phyloP scores from a whole-genome alignment of 37 sponge, comb jelly and placozoan species.

The Bolinopsis microptera region DNA sequence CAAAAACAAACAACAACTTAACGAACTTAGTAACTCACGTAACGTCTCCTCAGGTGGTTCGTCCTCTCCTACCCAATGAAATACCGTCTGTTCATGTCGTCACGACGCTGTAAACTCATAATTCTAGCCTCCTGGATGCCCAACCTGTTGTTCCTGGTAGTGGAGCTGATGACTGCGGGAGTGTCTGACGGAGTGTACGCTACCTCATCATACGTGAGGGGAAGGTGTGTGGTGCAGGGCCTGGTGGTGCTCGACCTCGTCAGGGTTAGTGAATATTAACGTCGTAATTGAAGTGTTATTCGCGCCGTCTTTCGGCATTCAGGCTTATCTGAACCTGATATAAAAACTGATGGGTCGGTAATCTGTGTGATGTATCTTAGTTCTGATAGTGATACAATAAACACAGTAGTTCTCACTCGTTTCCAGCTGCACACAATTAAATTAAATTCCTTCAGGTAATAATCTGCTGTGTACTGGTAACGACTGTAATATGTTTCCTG shows the following conservation, averaged over 20 bases:
- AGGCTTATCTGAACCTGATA: neutral
- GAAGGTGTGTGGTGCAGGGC: neutral
- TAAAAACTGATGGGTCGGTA: no score
- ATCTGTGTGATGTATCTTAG: no score
- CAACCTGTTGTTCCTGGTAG: constrained; percentile 9
- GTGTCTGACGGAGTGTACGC: neutral
- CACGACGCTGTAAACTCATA: neutral
- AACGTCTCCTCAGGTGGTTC: neutral
- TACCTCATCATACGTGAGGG: neutral
- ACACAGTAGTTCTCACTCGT: no score
- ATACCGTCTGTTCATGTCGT: constrained; percentile 17
- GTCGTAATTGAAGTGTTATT: neutral
- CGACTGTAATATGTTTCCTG: neutral
- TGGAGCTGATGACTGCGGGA: neutral
- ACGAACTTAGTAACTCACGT: neutral
- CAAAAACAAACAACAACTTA: neutral
- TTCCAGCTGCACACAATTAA: no score
- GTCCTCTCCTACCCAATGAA: constrained; percentile 28
- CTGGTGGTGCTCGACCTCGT: neutral
- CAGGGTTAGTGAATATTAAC: neutral
- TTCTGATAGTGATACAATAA: no score
- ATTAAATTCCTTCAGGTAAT: neutral
- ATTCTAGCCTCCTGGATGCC: neutral
- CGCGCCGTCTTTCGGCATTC: neutral
- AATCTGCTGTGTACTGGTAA: constrained; percentile 10